Conservation (phyloP, 2,888 invertebrate genomes). For the Pheosia gnoma region DNA sequence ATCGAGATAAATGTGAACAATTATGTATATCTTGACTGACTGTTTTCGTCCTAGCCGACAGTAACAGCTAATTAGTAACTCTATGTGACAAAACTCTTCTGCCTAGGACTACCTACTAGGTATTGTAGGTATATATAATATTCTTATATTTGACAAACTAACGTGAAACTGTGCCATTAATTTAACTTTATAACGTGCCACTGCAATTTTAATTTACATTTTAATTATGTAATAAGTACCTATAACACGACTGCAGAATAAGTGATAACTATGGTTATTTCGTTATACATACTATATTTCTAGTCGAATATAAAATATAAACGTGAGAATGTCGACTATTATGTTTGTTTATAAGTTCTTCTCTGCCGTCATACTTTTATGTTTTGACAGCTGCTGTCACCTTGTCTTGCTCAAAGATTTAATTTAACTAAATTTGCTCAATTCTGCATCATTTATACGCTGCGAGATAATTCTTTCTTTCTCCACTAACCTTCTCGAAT, state of each 20-base stretch:
- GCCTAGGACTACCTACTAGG: conserved; percentile 56
- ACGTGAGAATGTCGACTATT: conserved; percentile 71
- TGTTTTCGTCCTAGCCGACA: conserved; percentile 28
- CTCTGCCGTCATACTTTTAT: conserved; percentile 54
- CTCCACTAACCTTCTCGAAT: background rate
- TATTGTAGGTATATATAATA: conserved; percentile 65
- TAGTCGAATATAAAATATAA: conserved; percentile 75
- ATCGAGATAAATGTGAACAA: conserved; percentile 49
- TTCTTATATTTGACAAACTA: conserved; percentile 79
- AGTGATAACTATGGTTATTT: conserved; percentile 78
- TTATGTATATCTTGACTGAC: conserved; percentile 42
- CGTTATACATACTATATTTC: conserved; percentile 73
- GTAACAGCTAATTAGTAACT: conserved; percentile 34
- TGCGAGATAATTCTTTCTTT: conserved; percentile 6
- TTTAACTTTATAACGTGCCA: conserved; percentile 81
- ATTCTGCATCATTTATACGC: conserved; percentile 56
- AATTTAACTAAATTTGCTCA: conserved; percentile 81
- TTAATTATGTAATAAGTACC: conserved; percentile 62
- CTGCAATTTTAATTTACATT: conserved; percentile 73
- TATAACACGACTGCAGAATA: conserved; percentile 80
- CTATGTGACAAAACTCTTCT: conserved; percentile 47
- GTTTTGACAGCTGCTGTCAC: conserved; percentile 73
- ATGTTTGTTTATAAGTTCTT: conserved; percentile 55
- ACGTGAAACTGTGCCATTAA: conserved; percentile 84
- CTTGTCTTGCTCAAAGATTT: conserved; percentile 79